A percentile compares a stretch with the other conserved stretches of the same genome.
These are phyloP conservation scores for Hycleus phaleratus DNA, from an alignment of 1,140 invertebrate genomes.

Conservation along the genomic window DNA sequence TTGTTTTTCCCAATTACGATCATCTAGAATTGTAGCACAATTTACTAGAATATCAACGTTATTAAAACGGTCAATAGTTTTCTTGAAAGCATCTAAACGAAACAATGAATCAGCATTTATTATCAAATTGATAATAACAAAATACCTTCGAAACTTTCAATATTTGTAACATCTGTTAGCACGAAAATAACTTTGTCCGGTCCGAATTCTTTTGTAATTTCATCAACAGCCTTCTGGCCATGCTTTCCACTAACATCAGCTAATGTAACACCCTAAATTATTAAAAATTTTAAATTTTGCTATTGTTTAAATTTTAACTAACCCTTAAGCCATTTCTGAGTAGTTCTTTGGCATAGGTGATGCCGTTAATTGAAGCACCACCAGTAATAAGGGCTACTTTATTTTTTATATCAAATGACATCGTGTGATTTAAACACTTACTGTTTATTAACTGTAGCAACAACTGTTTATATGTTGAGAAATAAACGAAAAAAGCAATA, in stretches of 20 bases:
- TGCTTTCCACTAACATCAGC: constrained; percentile 22
- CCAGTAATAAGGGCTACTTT: constrained; percentile 68
- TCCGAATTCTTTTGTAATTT: constrained; percentile 28
- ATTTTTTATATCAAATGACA: constrained; percentile 42
- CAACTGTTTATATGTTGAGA: too few relatives aligned
- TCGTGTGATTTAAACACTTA: too few relatives aligned
- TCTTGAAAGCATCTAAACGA: constrained; percentile 24
- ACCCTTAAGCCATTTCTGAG: constrained; percentile 64
- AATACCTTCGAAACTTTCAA: constrained; percentile 26
- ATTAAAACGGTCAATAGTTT: constrained; percentile 25
- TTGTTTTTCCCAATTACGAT: constrained; percentile 43
- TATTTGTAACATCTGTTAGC: constrained; percentile 6
- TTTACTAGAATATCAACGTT: constrained; percentile 46
- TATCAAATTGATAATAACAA: not conserved
- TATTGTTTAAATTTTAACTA: constrained; percentile 20
- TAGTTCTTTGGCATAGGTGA: constrained; percentile 57
- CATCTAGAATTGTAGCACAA: constrained; percentile 45
- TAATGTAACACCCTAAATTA: constrained; percentile 20
- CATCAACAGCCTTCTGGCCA: constrained; percentile 21
- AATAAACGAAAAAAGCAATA: too few relatives aligned
- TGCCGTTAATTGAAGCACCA: constrained; percentile 62
- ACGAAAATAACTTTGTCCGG: constrained; percentile 22
- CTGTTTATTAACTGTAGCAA: too few relatives aligned
- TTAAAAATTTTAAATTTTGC: too few relatives aligned
- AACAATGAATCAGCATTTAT: not conserved